phyloP scores from a whole-genome alignment of 2,888 invertebrate genomes.

The Lamellibrachia satsuma region DNA sequence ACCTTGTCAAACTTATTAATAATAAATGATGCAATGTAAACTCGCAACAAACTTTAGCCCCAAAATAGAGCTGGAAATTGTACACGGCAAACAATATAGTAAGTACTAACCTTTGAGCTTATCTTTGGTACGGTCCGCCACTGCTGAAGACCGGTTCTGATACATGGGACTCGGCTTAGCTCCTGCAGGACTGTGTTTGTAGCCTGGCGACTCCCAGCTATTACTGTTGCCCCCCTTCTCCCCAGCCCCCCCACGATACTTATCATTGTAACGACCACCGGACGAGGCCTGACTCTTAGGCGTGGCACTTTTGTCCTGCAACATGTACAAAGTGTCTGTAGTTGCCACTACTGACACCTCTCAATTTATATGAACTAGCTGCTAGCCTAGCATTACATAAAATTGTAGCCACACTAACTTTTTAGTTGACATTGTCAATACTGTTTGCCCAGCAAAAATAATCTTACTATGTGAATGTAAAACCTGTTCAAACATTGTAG shows the following conservation, averaged over 20 bases:
- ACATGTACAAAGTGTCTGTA: neutral
- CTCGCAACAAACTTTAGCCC: neutral
- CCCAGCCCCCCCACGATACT: neutral
- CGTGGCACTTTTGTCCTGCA: constrained; percentile 17
- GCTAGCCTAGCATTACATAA: neutral
- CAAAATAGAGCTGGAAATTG: neutral
- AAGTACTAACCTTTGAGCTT: constrained; percentile 1
- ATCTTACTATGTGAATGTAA: neutral
- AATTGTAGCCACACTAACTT: neutral
- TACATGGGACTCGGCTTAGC: neutral
- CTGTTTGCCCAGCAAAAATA: no score
- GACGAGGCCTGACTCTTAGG: neutral
- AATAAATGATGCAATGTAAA: no score
- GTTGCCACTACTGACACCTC: neutral
- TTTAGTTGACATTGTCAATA: neutral
- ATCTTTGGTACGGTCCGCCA: neutral
- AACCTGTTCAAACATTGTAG: neutral
- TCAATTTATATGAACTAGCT: neutral
- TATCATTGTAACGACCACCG: constrained; percentile 6
- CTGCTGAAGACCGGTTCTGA: neutral
- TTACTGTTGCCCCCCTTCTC: constrained; percentile 10
- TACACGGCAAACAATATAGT: neutral
- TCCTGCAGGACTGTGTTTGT: constrained; percentile 4
- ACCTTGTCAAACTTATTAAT: no score
- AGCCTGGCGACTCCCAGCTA: constrained; percentile 4